These are phyloP conservation scores for Enteromius unitaeniatus DNA, from an alignment of 2,797 vertebrate species.

Conservation along the genomic window DNA sequence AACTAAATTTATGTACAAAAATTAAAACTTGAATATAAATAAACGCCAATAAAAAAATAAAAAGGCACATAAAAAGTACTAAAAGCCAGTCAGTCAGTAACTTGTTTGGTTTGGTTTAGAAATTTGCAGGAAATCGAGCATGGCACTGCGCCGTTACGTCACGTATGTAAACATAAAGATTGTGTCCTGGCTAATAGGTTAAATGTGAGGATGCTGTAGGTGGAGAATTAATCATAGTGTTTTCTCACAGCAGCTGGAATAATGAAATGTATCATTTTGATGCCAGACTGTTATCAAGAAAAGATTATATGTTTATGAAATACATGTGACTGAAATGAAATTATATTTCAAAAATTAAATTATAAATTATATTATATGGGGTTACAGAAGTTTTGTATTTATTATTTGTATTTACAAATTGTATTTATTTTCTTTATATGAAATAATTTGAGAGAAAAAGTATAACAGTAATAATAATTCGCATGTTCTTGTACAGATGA, in stretches of 20 bases:
- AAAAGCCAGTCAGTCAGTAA: background rate
- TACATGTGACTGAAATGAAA: background rate
- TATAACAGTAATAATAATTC: background rate
- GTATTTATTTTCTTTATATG: too few relatives aligned
- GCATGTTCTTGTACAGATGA: background rate
- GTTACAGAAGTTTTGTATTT: background rate
- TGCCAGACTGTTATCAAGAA: background rate
- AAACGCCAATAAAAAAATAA: background rate
- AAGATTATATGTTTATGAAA: too few relatives aligned
- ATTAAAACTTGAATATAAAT: background rate
- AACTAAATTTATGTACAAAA: background rate
- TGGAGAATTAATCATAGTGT: background rate
- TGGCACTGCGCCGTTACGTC: background rate
- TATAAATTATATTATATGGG: too few relatives aligned
- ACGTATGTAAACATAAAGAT: background rate
- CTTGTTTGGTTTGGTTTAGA: background rate
- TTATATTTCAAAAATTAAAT: too few relatives aligned
- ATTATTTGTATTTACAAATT: too few relatives aligned
- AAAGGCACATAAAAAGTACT: background rate
- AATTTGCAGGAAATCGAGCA: too few relatives aligned
- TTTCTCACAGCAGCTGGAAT: background rate
- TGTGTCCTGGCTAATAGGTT: background rate
- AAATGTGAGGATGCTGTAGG: too few relatives aligned
- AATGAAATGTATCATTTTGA: background rate
- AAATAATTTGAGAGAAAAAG: background rate